A percentile compares a stretch with the other conserved stretches of the same genome.
Evolutionary conservation across 2,888 invertebrate genomes (phyloP).

Genomic region (Choreutis nemorana): DNA sequence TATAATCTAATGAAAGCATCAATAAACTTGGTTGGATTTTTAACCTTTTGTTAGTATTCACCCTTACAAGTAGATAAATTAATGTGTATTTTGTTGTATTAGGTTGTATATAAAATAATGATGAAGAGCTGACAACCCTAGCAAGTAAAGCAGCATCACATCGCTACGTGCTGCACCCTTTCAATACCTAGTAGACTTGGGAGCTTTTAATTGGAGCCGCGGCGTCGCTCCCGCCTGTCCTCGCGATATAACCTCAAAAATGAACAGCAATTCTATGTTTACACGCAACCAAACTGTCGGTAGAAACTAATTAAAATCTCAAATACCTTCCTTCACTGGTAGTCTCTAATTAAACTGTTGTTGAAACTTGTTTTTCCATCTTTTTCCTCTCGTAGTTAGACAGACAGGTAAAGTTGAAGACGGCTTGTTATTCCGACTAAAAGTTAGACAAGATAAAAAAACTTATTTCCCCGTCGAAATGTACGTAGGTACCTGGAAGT

Average conservation of each 20-base stretch:
- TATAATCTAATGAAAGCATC: too few species aligned
- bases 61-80: too few species aligned
- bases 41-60: too few species aligned
- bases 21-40: too few species aligned
- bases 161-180: conserved; percentile 19
- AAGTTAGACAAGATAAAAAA: too few species aligned
- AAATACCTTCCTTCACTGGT: conserved; percentile 17
- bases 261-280: conserved; percentile 8
- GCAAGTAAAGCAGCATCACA: conserved; percentile 9
- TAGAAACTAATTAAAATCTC: conserved; percentile 32
- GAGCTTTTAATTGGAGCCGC: conserved; percentile 41
- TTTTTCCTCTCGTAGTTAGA: too few species aligned
- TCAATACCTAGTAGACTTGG: conserved; percentile 28
- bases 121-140: not conserved
- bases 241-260: conserved; percentile 28
- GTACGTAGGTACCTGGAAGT: too few species aligned
- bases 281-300: conserved; percentile 15
- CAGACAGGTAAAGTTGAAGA: too few species aligned
- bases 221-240: conserved; percentile 23
- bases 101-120: not conserved
- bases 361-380: too few species aligned
- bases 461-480: too few species aligned
- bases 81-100: too few species aligned
- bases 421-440: too few species aligned
- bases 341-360: not conserved